These are phyloP conservation scores for Danio albolineatus DNA, from an alignment of 2,797 vertebrate genomes.

Conservation along the genomic window DNA sequence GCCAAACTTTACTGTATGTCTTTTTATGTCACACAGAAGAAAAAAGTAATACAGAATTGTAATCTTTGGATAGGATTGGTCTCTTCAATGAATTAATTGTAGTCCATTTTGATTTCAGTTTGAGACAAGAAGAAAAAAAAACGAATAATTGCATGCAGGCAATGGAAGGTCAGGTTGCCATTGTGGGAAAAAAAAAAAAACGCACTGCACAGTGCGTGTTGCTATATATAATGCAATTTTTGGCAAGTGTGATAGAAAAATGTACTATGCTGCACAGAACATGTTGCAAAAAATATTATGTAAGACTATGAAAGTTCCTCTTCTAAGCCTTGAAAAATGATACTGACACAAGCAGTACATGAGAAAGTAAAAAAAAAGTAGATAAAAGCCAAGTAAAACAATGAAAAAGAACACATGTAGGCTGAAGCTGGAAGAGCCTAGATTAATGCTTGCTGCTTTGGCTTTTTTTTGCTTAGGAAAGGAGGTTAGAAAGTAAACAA, in stretches of 20 bases:
- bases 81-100: background rate
- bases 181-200: background rate
- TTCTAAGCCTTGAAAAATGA: constrained; percentile 8
- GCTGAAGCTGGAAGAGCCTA: constrained; percentile 46
- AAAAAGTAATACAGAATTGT: too few species aligned
- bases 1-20: too few species aligned
- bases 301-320: background rate
- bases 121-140: background rate
- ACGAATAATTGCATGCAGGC: background rate
- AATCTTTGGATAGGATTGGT: too few species aligned
- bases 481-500: constrained; percentile 66
- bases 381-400: constrained; percentile 1
- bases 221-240: background rate
- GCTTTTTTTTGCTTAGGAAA: constrained; percentile 65
- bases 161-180: background rate
- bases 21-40: too few species aligned
- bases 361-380: background rate
- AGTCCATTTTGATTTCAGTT: background rate
- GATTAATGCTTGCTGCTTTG: constrained; percentile 62
- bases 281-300: background rate
- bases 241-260: background rate
- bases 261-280: background rate
- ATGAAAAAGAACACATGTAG: constrained; percentile 8
- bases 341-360: constrained; percentile 3
- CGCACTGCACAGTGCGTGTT: background rate